Evolutionary conservation across 2,797 vertebrate genomes (phyloP), one percentile per base, ranked within the genome.

Genomic region (Neosalanx taihuensis): DNA sequence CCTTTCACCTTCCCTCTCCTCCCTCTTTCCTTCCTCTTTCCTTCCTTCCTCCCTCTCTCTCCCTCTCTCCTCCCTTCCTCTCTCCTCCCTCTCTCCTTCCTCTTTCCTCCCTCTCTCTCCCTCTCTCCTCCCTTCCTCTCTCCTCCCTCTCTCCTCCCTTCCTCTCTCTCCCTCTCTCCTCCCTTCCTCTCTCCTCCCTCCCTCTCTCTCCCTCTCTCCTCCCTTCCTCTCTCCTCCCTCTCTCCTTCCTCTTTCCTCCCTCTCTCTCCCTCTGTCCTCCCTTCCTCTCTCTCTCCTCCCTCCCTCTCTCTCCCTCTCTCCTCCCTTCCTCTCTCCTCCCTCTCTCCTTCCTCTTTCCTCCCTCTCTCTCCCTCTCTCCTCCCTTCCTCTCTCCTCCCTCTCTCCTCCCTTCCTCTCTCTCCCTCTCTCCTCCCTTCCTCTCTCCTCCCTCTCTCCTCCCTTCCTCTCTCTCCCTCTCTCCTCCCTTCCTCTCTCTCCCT

Each of bases 31-130:
- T 23, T 23, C 23, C 30, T 37, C 6, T 35, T 9, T 35, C 64
- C 20, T 9, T 35, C 64, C 20, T 83, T 59, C 23, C 23, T 26
- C 23, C 23, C 23, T 26, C 1, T 26, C 23, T 26, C 23, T 26
- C 23, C 23, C 23, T 26, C 79, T 73, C 10, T 46, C 20, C 13
- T 20, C 56, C 3, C 31, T 7, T 51, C 18, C 20, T 7, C 7
- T 26, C 15, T 49, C 20, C 23, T 23, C 35, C 23, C 30, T 37
- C 6, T 35, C 17, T 35, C 64, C 20, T 15, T 49, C 37, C 73
- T 83, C 81, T 58, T 70, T 57, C 81, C 61, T 68, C 78, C 79
- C 76, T 5, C 56, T 13, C 31, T 1, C 60, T 18, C 15, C 3
- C 26, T 20, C 2, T n/a, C 10, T 46, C 20, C 13, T 20, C 56